These are phyloP conservation scores for Rallus limicola DNA, from an alignment of 2,113 vertebrate genomes.

Conservation along the genomic window DNA sequence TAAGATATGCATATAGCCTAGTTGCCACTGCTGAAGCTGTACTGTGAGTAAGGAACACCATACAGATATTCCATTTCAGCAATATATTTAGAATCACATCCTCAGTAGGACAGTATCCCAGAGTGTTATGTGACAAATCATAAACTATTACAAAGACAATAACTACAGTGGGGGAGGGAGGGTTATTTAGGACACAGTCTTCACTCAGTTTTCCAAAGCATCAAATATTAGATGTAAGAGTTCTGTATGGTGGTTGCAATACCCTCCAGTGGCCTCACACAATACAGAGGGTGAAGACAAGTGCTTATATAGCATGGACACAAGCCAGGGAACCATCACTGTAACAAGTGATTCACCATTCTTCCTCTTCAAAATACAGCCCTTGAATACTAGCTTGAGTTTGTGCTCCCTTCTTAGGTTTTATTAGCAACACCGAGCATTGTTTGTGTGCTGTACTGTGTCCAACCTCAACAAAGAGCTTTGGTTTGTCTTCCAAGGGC, in stretches of 20 bases:
- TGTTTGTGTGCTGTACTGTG: background rate
- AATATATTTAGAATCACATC: background rate
- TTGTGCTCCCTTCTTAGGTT: background rate
- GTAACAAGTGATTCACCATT: background rate
- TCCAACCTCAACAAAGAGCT: background rate
- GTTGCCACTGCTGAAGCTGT: background rate
- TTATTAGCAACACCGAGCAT: background rate
- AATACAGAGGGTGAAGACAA: background rate
- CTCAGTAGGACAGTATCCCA: slow-evolving; percentile 17
- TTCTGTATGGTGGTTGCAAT: background rate
- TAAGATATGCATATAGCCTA: background rate
- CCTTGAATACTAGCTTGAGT: background rate
- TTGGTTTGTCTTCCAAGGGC: background rate
- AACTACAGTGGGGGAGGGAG: background rate
- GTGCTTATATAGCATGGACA: background rate
- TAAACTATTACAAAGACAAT: slow-evolving; percentile 30
- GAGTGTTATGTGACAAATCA: slow-evolving; percentile 18
- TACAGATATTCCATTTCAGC: background rate
- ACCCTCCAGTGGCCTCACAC: background rate
- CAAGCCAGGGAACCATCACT: background rate
- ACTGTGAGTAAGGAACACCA: background rate
- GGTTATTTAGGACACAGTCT: slow-evolving; percentile 9
- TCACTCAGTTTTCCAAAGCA: slow-evolving; percentile 17
- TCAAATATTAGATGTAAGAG: background rate
- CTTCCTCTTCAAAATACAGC: background rate